Base-by-base conservation (phyloP, 2,797 vertebrate genomes). In the Denticeps clupeoides region DNA sequence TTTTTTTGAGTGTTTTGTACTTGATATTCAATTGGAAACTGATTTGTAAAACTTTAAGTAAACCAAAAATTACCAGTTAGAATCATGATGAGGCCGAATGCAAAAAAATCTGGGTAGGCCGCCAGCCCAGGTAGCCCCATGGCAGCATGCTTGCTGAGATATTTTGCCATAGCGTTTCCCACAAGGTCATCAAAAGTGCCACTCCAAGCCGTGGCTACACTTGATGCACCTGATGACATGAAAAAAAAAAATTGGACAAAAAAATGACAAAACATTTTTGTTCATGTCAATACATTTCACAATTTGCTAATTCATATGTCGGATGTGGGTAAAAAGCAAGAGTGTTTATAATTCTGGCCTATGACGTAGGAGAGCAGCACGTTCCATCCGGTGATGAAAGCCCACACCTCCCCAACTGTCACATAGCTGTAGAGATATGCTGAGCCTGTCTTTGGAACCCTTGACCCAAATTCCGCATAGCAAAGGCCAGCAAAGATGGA, bases 341-440 rank as follows among this genome's bases (percentile, higher is more conserved):
- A n/a, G n/a, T n/a, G n/a, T 22, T 47, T 15, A 5, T 44, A 24
- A 24, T 50, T 33, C 55, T 40, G 79, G 74, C 88, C 89, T 4
- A 92, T 89, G 45, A 90, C 27, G 1, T 88, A 93, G 32, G 89
- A 90, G 15, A 93, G 83, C 7, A 93, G 67, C 49, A 93, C 76
- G 64, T 91, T 93, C 89, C 90, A 91, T 0, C 87, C 89, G 0
- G 89, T 79, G 3, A 87, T 61, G 42, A 93, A 91, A 1, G 88
- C 88, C 74, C 87, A 81, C 41, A 93, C 72, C 68, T 93, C 89
- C 0, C 89, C 89, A n/a, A 89, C 70, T 0, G 87, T 87, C 65
- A 91, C 75, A 0, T 90, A 92, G 70, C 84, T 90, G 79, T 91
- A 91, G 22, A 92, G 82, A 70, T 92, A 93, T 5, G 82, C 88